Evolutionary conservation across 2,888 invertebrate genomes (phyloP).

Genomic region (Cordylochernes scorpioides): DNA sequence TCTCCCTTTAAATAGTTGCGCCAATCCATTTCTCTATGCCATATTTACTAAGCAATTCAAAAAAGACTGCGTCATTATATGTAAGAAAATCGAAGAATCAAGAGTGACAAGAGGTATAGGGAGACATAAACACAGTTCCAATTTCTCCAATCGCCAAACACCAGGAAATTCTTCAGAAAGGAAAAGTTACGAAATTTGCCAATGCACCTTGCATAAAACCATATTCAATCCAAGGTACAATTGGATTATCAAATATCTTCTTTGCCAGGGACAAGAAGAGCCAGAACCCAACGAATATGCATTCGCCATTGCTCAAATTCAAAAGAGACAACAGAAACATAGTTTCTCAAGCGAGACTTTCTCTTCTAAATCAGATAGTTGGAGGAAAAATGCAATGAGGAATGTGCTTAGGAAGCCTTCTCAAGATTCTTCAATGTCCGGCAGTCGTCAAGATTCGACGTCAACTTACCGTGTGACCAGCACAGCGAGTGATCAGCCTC

Average conservation of each 20-base stretch:
- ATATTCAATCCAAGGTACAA: constrained; percentile 5
- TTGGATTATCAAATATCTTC: constrained; percentile 8
- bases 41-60: constrained; percentile 92
- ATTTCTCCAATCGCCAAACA: constrained; percentile 61
- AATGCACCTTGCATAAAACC: constrained; percentile 1
- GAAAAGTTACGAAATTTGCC: constrained; percentile 22
- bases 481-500: too few relatives aligned
- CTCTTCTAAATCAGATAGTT: constrained; percentile 60
- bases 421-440: too few relatives aligned
- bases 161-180: constrained; percentile 61
- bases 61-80: constrained; percentile 80
- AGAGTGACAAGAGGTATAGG: constrained; percentile 64
- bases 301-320: constrained; percentile 43
- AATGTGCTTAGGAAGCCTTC: too few relatives aligned
- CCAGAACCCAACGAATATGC: constrained; percentile 32
- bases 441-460: too few relatives aligned
- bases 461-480: too few relatives aligned
- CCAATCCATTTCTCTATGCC: constrained; percentile 91
- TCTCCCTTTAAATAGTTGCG: constrained; percentile 79
- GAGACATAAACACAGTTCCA: constrained; percentile 53
- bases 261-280: constrained; percentile 6
- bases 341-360: constrained; percentile 51
- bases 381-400: too few relatives aligned
- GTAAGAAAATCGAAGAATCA: constrained; percentile 82
- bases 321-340: constrained; percentile 28